Conservation (phyloP, 1,140 invertebrate genomes). For the Drosophila oshimai region DNA sequence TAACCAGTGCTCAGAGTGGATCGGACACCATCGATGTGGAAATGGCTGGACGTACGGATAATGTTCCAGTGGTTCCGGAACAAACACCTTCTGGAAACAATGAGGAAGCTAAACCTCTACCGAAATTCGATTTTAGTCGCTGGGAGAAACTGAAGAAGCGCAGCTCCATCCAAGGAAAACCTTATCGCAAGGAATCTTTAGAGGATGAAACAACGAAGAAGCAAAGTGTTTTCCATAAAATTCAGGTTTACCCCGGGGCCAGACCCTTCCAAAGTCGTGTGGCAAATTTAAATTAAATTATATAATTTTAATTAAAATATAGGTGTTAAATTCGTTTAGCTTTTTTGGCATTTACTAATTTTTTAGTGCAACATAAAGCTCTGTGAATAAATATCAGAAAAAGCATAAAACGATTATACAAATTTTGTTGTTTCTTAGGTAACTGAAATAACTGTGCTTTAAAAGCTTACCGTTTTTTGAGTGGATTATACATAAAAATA, state of each 20-base stretch:
- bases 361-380: no score
- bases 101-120: not conserved
- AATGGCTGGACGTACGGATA: not conserved
- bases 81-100: not conserved
- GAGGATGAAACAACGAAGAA: not conserved
- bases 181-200: not conserved
- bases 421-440: no score
- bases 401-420: no score
- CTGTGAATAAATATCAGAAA: no score
- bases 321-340: no score
- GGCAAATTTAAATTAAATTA: slow-evolving; percentile 57
- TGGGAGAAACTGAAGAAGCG: slow-evolving; percentile 60
- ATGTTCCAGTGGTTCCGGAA: not conserved
- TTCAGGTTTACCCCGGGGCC: slow-evolving; percentile 52
- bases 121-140: not conserved
- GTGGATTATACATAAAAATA: no score
- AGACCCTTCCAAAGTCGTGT: slow-evolving; percentile 53
- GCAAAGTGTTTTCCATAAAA: not conserved
- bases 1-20: slow-evolving; percentile 36
- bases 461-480: no score
- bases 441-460: no score
- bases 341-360: no score
- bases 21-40: slow-evolving; percentile 51
- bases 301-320: no score
- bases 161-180: not conserved